Conservation (phyloP, 2,113 vertebrate genomes). For the Dolichallabes microphthalmus region DNA sequence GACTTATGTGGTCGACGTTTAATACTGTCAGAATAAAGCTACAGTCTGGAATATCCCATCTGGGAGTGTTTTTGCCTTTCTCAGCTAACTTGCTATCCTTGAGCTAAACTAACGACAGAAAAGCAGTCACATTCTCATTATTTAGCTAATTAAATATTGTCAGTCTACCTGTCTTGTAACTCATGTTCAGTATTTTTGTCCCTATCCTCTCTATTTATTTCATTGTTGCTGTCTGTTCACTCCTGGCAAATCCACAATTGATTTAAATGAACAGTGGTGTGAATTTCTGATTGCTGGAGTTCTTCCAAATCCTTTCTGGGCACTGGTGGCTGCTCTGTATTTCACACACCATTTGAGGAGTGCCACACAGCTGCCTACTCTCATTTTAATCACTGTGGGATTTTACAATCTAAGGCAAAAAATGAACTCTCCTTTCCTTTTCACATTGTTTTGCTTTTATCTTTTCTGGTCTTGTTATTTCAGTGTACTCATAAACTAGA, state of each 20-base stretch:
- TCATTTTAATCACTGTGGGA: conserved; percentile 7
- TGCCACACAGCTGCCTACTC: not conserved
- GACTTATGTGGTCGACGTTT: too few relatives aligned
- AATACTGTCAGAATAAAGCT: too few relatives aligned
- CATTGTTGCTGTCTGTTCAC: conserved; percentile 7
- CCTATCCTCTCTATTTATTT: not conserved
- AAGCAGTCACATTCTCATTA: conserved; percentile 34
- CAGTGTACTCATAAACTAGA: not conserved
- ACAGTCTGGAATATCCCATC: too few relatives aligned
- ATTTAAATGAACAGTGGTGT: conserved; percentile 5
- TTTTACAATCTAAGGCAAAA: not conserved
- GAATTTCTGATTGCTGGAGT: conserved; percentile 17
- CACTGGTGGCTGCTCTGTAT: not conserved
- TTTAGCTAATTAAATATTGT: conserved; percentile 44
- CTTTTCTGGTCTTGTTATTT: not conserved
- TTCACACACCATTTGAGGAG: conserved; percentile 22
- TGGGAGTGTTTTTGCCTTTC: too few relatives aligned
- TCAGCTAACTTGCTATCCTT: too few relatives aligned
- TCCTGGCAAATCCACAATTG: conserved; percentile 5
- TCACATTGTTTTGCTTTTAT: not conserved
- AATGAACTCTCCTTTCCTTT: not conserved
- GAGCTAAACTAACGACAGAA: conserved; percentile 3
- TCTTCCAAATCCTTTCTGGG: conserved; percentile 7
- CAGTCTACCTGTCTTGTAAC: conserved; percentile 21
- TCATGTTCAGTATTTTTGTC: conserved; percentile 24